A percentile compares a stretch with the other conserved stretches of the same genome.
Conservation (phyloP, 1,140 invertebrate genomes). For the Cydia amplana region DNA sequence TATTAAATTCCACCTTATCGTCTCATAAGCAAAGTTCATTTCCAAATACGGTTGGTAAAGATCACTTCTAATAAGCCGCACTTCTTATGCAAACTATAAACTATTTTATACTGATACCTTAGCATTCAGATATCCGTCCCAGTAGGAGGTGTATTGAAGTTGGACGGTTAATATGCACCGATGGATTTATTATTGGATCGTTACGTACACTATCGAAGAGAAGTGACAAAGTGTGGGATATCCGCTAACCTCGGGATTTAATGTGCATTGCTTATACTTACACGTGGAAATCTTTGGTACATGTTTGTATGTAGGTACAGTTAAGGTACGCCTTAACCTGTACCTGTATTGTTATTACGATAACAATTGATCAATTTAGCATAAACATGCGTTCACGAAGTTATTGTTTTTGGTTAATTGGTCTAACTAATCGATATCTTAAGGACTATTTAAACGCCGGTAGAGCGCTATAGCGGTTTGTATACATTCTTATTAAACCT, state of each 20-base stretch:
- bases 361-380: background rate
- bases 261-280: background rate
- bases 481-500: no score
- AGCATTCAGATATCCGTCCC: background rate
- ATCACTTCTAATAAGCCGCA: background rate
- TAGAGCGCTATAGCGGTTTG: no score
- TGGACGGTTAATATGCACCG: slow-evolving; percentile 7
- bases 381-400: no score
- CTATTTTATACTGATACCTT: background rate
- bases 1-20: background rate
- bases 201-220: slow-evolving; percentile 11
- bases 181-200: slow-evolving; percentile 10
- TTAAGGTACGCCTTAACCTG: no score
- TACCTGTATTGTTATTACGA: no score
- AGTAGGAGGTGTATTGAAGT: background rate
- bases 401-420: no score
- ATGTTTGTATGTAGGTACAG: background rate
- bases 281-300: background rate
- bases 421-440: no score
- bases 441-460: no score
- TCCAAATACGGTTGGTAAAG: background rate
- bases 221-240: slow-evolving; percentile 11
- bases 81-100: slow-evolving; percentile 2
- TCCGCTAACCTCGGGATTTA: background rate
- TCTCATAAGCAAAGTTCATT: background rate